Base-by-base conservation (phyloP, 1,140 invertebrate genomes). In the Drosophila busckii region DNA sequence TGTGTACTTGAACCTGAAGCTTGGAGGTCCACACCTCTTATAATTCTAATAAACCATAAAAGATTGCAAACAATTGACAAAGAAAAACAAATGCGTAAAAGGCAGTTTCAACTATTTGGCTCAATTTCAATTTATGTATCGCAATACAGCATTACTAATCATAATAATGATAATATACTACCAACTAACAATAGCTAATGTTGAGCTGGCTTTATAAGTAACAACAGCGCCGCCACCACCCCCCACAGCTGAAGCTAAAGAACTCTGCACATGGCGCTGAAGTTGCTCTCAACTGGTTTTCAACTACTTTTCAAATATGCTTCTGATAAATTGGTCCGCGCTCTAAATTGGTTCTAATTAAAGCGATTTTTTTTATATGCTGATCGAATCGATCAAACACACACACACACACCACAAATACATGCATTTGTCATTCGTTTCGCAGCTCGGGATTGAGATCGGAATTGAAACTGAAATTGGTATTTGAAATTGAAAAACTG, bases 331-430 rank as follows among this genome's bases (percentile, higher is more conserved):
- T 80, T 82, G 73, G 73, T 80, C 69, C 73, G 60, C 75, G 73
- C 64, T 80, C 64, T 80, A 80, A 80, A 80, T 80, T 80, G 73
- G 73, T 80, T 80, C 68, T 80, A 73, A 80, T 82, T 80, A 82
- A 80, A 80, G 75, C 58, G 59, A 56, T 62, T 62, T 62, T 56
- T 59, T 32, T 56, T 32, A 60, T 53, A 78, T 78, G 73, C 73
- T 64, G 73, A 78, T 82, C 73, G 68, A 78, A 78, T 82, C 73
- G 75, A 78, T 80, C 71, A 80, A 63, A 52, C 42, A 66, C 12
- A 15, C 13, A 20, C 7, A 32, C 22, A 17, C 52, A n/a, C 25
- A 38, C 31, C 23, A 26, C 34, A 40, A 37, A 37, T 19, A 41
- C 58, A 68, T 60, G 60, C 70, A 73, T 56, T 67, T 80, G 73